Percentiles rank a stretch among this genome's conserved stretches.
Conservation (phyloP, 2,888 invertebrate species). For the Caenorhabditis doughertyi region DNA sequence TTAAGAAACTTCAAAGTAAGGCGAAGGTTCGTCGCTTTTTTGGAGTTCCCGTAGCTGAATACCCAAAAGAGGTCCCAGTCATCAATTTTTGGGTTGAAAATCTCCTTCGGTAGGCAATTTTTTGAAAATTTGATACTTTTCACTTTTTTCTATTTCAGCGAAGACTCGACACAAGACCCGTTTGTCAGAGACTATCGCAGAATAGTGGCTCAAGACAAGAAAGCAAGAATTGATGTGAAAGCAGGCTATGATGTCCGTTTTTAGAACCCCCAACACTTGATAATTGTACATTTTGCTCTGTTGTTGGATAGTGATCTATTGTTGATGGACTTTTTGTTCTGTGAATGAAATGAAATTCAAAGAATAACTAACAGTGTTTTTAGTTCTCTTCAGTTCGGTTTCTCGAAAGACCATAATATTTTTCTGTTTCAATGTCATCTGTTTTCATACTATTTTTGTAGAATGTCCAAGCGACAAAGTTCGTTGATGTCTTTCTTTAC, state of each 20-base stretch:
- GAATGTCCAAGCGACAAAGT: slow-evolving; percentile 61
- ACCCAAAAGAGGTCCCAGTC: slow-evolving; percentile 7
- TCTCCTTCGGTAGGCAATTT: not conserved
- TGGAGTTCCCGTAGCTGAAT: slow-evolving; percentile 20
- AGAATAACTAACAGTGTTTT: not conserved
- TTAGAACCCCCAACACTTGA: not conserved
- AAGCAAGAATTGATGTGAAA: slow-evolving; percentile 36
- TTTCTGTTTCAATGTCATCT: not conserved
- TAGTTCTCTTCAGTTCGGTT: not conserved
- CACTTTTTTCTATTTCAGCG: too few species aligned
- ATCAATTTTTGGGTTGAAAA: slow-evolving; percentile 46
- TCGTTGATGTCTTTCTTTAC: slow-evolving; percentile 61
- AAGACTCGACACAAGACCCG: slow-evolving; percentile 16
- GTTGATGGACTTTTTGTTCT: not conserved
- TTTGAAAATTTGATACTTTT: too few species aligned
- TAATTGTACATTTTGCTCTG: not conserved
- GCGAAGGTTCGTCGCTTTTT: slow-evolving; percentile 20
- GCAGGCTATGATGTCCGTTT: slow-evolving; percentile 50
- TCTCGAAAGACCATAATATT: slow-evolving; percentile 29
- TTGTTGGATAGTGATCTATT: slow-evolving; percentile 15
- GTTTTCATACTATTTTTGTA: not conserved
- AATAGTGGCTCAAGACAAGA: slow-evolving; percentile 29
- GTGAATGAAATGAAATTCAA: slow-evolving; percentile 3
- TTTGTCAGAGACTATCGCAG: slow-evolving; percentile 45
- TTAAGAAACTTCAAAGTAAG: slow-evolving; percentile 2